Evolutionary conservation across 2,797 vertebrate species (phyloP).

Genomic region (Cichlasoma orientale): DNA sequence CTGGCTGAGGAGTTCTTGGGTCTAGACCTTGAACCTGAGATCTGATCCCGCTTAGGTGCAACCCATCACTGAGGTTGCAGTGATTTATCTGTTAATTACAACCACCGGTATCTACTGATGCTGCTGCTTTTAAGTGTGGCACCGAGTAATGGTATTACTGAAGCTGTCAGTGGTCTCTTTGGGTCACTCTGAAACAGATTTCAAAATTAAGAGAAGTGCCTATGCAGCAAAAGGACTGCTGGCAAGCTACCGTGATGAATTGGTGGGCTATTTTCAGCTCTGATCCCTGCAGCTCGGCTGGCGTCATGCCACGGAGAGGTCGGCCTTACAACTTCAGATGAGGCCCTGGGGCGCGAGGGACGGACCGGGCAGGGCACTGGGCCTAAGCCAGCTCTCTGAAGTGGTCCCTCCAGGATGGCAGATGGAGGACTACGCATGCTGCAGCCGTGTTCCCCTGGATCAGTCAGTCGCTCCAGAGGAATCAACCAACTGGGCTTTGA

Average conservation of each 20-base stretch:
- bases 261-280: slow-evolving; percentile 75
- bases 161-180: slow-evolving; percentile 53
- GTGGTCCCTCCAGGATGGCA: slow-evolving; percentile 70
- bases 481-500: slow-evolving; percentile 67
- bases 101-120: slow-evolving; percentile 20
- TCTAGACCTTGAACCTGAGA: slow-evolving; percentile 22
- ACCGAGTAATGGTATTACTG: slow-evolving; percentile 43
- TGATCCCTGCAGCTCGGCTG: slow-evolving; percentile 63
- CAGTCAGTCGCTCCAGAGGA: slow-evolving; percentile 56
- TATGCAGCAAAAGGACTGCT: slow-evolving; percentile 56
- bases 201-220: slow-evolving; percentile 65
- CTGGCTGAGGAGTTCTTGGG: neutral
- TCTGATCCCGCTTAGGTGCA: slow-evolving; percentile 5
- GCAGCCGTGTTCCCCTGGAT: slow-evolving; percentile 51
- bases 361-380: slow-evolving; percentile 33
- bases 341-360: slow-evolving; percentile 52
- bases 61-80: neutral
- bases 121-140: slow-evolving; percentile 16
- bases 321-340: slow-evolving; percentile 69
- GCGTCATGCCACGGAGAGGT: slow-evolving; percentile 67
- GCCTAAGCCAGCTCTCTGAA: slow-evolving; percentile 63
- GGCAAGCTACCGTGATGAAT: slow-evolving; percentile 72
- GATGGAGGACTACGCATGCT: slow-evolving; percentile 72
- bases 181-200: slow-evolving; percentile 64
- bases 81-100: slow-evolving; percentile 17